Evolutionary conservation across 2,797 vertebrate genomes (phyloP).

Genomic region (Acropternis orthonyx): DNA sequence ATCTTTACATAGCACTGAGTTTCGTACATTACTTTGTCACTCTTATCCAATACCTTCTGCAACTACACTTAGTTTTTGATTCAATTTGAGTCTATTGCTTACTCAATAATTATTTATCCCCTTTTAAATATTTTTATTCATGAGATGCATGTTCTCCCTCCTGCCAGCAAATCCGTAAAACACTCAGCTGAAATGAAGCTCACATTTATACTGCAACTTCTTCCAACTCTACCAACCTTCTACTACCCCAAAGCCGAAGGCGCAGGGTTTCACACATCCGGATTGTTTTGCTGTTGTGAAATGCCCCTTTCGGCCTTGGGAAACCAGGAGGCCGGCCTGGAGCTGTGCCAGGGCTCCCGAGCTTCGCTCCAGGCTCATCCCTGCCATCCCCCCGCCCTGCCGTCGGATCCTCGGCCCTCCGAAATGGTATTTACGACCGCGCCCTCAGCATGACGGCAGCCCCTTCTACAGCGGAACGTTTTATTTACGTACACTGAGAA

Average conservation of each 20-base stretch:
- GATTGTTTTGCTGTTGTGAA: not conserved
- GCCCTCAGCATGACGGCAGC: accelerated
- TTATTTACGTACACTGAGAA: not conserved
- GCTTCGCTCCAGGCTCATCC: accelerated
- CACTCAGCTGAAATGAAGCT: not conserved
- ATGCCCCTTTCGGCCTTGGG: not conserved
- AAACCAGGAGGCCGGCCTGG: accelerated
- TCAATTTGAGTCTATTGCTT: not conserved
- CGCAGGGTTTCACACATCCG: not conserved
- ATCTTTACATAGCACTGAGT: not conserved
- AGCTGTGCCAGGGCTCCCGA: not conserved
- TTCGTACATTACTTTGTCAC: not conserved
- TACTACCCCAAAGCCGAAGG: not conserved
- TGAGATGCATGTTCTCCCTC: not conserved
- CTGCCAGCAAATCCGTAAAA: not conserved
- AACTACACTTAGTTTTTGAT: not conserved
- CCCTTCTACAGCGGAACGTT: accelerated
- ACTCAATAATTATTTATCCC: not conserved
- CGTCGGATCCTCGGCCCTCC: not conserved
- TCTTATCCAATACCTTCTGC: not conserved
- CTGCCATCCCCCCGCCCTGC: not conserved
- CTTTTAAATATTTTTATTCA: not conserved
- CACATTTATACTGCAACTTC: accelerated
- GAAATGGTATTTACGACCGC: accelerated
- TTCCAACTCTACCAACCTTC: not conserved